A percentile compares a stretch with the other conserved stretches of the same genome.
These are phyloP conservation scores for Neodiprion lecontei DNA, from an alignment of 1,140 invertebrate species.

Conservation along the genomic window DNA sequence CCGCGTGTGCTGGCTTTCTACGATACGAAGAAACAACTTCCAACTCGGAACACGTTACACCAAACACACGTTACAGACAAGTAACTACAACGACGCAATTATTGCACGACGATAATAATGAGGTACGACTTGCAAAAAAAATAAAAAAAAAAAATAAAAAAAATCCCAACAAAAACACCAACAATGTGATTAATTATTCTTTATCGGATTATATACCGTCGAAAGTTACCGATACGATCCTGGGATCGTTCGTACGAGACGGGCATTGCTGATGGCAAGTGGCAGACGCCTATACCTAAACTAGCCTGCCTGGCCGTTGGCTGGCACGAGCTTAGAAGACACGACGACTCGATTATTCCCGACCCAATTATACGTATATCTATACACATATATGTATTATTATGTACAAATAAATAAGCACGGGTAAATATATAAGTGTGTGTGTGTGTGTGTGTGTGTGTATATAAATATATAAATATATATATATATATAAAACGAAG, in stretches of 20 bases:
- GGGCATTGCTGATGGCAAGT: conserved; percentile 31
- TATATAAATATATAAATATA: neutral
- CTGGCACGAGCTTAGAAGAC: conserved; percentile 27
- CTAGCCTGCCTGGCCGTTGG: neutral
- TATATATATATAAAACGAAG: neutral
- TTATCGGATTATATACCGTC: conserved; percentile 28
- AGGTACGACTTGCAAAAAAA: too few species aligned
- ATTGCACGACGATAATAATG: too few species aligned
- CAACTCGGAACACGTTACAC: too few species aligned
- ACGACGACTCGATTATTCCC: conserved; percentile 32
- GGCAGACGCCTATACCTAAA: conserved; percentile 6
- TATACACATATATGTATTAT: conserved; percentile 11
- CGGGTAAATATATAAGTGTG: too few species aligned
- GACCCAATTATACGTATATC: conserved; percentile 40
- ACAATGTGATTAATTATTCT: neutral
- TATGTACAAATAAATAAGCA: too few species aligned
- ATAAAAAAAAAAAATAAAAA: neutral
- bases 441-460: too few species aligned
- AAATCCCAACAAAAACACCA: too few species aligned
- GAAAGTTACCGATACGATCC: conserved; percentile 45
- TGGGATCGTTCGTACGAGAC: conserved; percentile 35
- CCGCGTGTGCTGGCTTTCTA: too few species aligned
- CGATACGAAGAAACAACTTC: too few species aligned
- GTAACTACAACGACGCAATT: too few species aligned
- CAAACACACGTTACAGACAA: too few species aligned